A percentile compares a stretch with the other conserved stretches of the same genome.
Conservation (phyloP, 2,797 vertebrate species). For the Pteronotus mesoamericanus region DNA sequence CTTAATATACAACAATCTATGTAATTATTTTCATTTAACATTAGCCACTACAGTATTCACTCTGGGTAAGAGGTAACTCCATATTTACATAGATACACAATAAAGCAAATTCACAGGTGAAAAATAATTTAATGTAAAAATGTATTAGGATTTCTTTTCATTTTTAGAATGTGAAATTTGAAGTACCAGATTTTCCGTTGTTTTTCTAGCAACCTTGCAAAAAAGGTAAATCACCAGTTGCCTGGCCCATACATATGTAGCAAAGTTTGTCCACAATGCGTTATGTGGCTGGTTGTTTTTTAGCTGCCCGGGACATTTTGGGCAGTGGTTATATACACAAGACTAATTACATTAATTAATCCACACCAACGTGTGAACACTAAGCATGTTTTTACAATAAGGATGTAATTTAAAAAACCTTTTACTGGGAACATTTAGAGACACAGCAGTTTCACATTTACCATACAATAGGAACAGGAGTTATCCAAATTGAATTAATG, state of each 20-base stretch:
- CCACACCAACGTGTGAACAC: constrained; percentile 61
- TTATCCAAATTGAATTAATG: constrained; percentile 70
- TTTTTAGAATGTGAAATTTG: constrained; percentile 23
- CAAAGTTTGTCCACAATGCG: neutral
- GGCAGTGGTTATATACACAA: constrained; percentile 70
- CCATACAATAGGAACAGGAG: constrained; percentile 61
- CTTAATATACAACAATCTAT: neutral
- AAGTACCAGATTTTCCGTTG: neutral
- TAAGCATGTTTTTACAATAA: constrained; percentile 74
- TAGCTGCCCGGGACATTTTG: constrained; percentile 56
- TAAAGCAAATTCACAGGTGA: neutral
- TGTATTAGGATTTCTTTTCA: neutral
- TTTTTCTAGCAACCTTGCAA: constrained; percentile 20
- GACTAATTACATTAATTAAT: constrained; percentile 73
- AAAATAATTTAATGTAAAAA: neutral
- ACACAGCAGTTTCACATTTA: constrained; percentile 76
- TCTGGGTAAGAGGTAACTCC: neutral
- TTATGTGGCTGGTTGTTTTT: constrained; percentile 42
- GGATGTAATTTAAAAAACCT: constrained; percentile 56
- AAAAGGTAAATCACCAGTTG: constrained; percentile 36
- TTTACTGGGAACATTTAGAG: constrained; percentile 64
- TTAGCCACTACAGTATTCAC: neutral
- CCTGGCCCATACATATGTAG: neutral
- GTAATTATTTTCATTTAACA: neutral
- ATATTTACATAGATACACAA: neutral